Conservation (phyloP, 2,797 vertebrate species). For the Malacoraja senta region DNA sequence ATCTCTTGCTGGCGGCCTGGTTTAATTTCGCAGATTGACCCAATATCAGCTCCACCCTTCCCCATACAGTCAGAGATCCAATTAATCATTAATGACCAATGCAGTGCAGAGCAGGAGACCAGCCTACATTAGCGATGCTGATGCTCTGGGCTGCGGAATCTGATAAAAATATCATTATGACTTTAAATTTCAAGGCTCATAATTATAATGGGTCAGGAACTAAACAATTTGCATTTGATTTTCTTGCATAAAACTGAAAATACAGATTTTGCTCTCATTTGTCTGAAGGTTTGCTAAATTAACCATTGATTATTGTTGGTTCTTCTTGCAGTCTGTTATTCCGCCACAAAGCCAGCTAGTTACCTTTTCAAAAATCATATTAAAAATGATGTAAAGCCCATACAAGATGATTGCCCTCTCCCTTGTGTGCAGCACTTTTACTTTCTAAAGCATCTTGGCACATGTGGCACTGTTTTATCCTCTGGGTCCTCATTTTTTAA, state of each 20-base stretch:
- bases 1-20: background rate
- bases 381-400: conserved; percentile 36
- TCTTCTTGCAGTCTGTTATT: conserved; percentile 3
- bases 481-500: conserved; percentile 34
- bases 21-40: background rate
- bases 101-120: background rate
- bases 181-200: background rate
- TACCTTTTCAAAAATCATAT: conserved; percentile 34
- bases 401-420: conserved; percentile 22
- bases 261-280: background rate
- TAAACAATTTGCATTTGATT: conserved; percentile 22
- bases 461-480: conserved; percentile 33
- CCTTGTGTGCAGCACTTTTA: conserved; percentile 35
- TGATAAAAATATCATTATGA: background rate
- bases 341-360: conserved; percentile 7
- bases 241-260: background rate
- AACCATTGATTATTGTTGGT: conserved; percentile 18
- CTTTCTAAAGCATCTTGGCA: conserved; percentile 33
- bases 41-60: background rate
- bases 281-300: conserved; percentile 19
- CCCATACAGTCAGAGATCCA: background rate
- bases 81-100: background rate
- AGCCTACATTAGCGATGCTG: background rate
- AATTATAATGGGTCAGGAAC: background rate
- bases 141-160: background rate